Evolutionary conservation across 2,113 vertebrate genomes (phyloP), one percentile per base, ranked within the genome.

Genomic region (Fregetta grallaria): DNA sequence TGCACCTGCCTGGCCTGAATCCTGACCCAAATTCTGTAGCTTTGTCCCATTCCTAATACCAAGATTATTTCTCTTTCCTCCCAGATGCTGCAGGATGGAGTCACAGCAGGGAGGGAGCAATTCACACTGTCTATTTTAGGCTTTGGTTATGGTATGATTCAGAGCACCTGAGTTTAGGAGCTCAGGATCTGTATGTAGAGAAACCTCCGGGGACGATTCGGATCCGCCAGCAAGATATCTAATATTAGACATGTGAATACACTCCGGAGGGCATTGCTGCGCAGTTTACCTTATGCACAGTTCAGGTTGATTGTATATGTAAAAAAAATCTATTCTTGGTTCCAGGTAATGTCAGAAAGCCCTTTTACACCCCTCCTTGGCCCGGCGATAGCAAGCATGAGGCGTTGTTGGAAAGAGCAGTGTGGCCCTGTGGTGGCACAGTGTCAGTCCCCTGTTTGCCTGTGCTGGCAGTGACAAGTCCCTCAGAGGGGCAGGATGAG

Each of bases 121-220:
- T 93, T 93, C 90, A 88, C 87, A 27, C 87, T 61, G 70, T 91
- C 96, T 97, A 94, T 97, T 96, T 96, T 93, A 45, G 87, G 89
- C 84, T 94, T 94, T 5, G 8, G 63, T 82, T 91, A 9, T 40
- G 70, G 80, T 85, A 17, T 96, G 94, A 97, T 95, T 97, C 96
- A 96, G 77, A 95, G 74, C 66, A 86, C 93, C 85, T 58, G 74
- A 73, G 85, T 49, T 7, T 20, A 70, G 92, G 77, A 85, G 81
- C 93, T 91, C 58, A 58, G 81, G 40, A 78, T 90, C 58, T 0
- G 0, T 45, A 40, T 0, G 3, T 85, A 92, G 94, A 89, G 91
- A 94, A 92, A 58, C 77, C 95, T 91, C 91, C 6, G 20, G 94
- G 93, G 89, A 90, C 1, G 0, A 29, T 58, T 79, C 6, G n/a